Base-by-base conservation (phyloP, 2,113 vertebrate genomes). In the Petroica traversi region DNA sequence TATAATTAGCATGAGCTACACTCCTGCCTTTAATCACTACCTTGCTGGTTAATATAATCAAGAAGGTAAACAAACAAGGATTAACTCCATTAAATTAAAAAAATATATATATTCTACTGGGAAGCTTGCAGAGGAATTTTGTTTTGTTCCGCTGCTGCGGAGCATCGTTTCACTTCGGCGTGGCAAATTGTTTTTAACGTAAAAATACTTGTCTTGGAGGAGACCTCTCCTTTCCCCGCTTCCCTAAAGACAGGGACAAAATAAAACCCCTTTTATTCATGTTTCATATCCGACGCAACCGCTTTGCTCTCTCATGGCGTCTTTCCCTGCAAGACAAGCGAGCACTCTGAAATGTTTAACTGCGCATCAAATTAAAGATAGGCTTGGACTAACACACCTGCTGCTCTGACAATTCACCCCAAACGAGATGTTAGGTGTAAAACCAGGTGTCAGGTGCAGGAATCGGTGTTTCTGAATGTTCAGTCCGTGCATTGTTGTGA, bases 1-100 rank as follows among this genome's bases (percentile, higher is more conserved):
- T 45, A 14, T 52, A 85, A 94, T 97, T 87, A 95, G 34, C 55
- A 6, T 61, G 72, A 87, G 40, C 71, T 83, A 73, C 54, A 58
- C 62, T 55, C 17, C 33, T 71, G 85, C 82, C 85, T 97, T 96
- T 87, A 96, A 96, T 97, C 96, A 95, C 36, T 63, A 87, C 91
- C 79, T 97, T 28, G 33, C 84, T 88, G 83, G 38, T 83, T 92
- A 94, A 62, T 48, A 55, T 88, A 96, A 92, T 67, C 15, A 94
- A 79, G 29, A 26, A 80, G 75, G 69, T 34, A 93, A 83, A 81
- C 74, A 84, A 88, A 92, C 85, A 85, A 51, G 8, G 43, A 64
- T 93, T 95, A 97, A 86, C 19, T 84, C 74, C 41, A 79, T 87
- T 83, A 95, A 91, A 91, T 83, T 85, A 33, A 82, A 64, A 73